phyloP scores from a whole-genome alignment of 2,797 vertebrate species.

The Cossypha niveicapilla region DNA sequence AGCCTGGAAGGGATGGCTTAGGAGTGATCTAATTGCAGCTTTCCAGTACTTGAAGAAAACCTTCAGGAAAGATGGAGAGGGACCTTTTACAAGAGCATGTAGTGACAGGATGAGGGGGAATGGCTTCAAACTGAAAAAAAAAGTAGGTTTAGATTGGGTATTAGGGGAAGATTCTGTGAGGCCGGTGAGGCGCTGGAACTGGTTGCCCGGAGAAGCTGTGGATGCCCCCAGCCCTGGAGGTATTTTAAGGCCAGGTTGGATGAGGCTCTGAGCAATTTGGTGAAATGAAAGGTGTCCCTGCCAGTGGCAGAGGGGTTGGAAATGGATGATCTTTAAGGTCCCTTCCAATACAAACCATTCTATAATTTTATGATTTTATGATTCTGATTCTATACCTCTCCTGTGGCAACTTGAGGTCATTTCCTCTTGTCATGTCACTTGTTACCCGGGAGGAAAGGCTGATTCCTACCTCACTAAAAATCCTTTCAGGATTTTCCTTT shows the following conservation, averaged over 20 bases:
- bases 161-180: not conserved
- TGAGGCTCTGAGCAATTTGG: not conserved
- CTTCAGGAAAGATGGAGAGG: not conserved
- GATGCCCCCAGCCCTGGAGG: not conserved
- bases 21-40: not conserved
- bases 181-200: not conserved
- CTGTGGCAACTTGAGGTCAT: fast-evolving
- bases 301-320: not conserved
- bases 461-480: not conserved
- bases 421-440: fast-evolving
- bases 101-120: not conserved
- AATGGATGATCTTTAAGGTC: not conserved
- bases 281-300: not conserved
- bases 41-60: not conserved
- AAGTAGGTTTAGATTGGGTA: not conserved
- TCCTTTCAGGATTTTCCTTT: not conserved
- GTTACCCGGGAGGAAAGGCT: not conserved
- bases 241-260: not conserved
- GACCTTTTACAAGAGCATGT: no score
- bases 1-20: not conserved
- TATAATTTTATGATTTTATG: not conserved
- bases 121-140: not conserved
- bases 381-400: not conserved
- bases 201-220: not conserved
- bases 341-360: not conserved